Conservation (phyloP, 2,888 invertebrate genomes). For the Thelaira solivaga region DNA sequence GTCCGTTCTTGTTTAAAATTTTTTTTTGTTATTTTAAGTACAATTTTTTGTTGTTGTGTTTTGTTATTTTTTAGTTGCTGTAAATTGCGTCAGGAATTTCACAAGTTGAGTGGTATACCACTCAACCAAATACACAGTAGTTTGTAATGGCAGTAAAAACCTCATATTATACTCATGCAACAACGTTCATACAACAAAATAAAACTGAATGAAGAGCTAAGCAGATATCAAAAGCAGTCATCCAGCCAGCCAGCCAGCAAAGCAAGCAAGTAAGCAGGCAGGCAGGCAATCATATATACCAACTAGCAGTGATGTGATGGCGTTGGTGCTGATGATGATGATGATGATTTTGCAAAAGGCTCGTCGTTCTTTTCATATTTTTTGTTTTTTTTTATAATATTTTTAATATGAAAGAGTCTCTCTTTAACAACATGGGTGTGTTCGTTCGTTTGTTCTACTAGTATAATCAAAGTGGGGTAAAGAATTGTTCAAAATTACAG, state of each 20-base stretch:
- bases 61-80: conserved; percentile 51
- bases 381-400: too few species aligned
- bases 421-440: conserved; percentile 58
- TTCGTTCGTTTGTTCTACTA: conserved; percentile 45
- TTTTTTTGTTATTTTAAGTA: conserved; percentile 11
- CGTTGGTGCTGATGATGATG: conserved; percentile 23
- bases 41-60: too few species aligned
- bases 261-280: conserved; percentile 24
- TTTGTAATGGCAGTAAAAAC: conserved; percentile 59
- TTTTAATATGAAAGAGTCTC: conserved; percentile 46
- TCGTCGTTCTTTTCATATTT: conserved; percentile 14
- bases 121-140: conserved; percentile 59
- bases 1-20: conserved; percentile 43
- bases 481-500: conserved; percentile 44
- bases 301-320: conserved; percentile 30
- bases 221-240: conserved; percentile 30
- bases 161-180: conserved; percentile 52
- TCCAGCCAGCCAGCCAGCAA: conserved; percentile 26
- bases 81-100: conserved; percentile 69
- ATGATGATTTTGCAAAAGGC: conserved; percentile 53
- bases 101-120: conserved; percentile 67
- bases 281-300: conserved; percentile 24
- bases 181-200: conserved; percentile 34
- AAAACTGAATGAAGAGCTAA: conserved; percentile 25
- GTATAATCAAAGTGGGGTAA: conserved; percentile 38